Evolutionary conservation across 1,140 invertebrate genomes (phyloP), one percentile per base, ranked within the genome.

Genomic region (Paraescarpia echinospica): DNA sequence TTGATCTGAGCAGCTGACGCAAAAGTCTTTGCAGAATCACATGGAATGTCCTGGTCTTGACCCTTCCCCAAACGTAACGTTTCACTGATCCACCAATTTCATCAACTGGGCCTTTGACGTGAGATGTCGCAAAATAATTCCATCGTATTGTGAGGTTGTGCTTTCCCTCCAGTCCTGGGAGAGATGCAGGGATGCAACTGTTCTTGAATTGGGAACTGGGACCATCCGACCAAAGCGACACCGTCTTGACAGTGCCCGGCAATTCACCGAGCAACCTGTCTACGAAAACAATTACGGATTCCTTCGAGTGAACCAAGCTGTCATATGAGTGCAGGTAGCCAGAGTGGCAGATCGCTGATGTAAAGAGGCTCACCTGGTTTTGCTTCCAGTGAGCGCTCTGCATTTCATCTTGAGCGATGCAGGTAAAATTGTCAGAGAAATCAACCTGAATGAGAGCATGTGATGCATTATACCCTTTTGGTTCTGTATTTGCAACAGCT

Each of bases 1-100:
- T 22, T 22, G 33, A 90, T 90, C 18, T 18, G 18, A 22, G 14
- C 18, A 22, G 89, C 35, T 18, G n/a, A n/a, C 89, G 33, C 35
- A 35, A 90, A 90, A 2, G 34, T 31, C 33, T 18, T n/a, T 12
- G 89, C 89, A 90, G 14, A 18, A 35, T 90, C 33, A 90, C 34
- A 33, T 22, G 18, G 35, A 34, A 18, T 22, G 14, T 90, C 1
- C 89, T 90, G 89, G 34, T 90, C 89, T 34, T 90, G 18, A 90
- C 89, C 4, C 18, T n/a, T 34, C 18, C n/a, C 89, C 33, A 90
- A 4, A 90, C 33, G 18, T 34, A 12, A 90, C 35, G 89, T n/a
- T 90, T 90, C 14, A 90, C 89, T 31, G 89, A 34, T 34, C 89
- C 89, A n/a, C 89, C 89, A 33, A 90, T 90, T 34, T 31, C 89